Percentiles rank a stretch among this genome's conserved stretches.
These are phyloP conservation scores for Ptychobarbus kaznakovi DNA, from an alignment of 2,797 vertebrate genomes.

Conservation along the genomic window DNA sequence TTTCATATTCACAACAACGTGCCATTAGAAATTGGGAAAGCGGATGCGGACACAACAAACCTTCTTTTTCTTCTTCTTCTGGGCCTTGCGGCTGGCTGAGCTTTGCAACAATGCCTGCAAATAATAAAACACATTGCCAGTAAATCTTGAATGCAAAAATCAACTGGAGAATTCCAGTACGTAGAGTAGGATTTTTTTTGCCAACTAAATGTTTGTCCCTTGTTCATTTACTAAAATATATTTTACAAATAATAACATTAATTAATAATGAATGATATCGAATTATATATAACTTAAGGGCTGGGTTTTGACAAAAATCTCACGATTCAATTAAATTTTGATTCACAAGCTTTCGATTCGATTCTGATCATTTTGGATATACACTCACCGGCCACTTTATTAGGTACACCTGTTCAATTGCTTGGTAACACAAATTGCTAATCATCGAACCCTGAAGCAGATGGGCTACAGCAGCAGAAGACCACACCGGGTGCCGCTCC, in stretches of 20 bases:
- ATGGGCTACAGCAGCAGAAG: too few species aligned
- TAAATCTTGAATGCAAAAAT: not conserved
- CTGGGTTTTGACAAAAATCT: not conserved
- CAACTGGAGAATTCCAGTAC: not conserved
- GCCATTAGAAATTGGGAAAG: not conserved
- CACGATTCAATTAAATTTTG: not conserved
- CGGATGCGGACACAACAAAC: conserved; percentile 67
- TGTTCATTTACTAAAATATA: not conserved
- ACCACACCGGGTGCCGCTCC: too few species aligned
- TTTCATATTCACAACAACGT: not conserved
- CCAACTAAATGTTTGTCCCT: not conserved
- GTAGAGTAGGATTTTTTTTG: not conserved
- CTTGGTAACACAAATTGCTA: too few species aligned
- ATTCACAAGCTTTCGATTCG: not conserved
- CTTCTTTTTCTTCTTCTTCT: conserved; percentile 99
- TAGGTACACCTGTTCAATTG: too few species aligned
- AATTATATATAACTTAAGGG: not conserved
- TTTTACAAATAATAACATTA: not conserved
- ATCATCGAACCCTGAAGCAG: too few species aligned
- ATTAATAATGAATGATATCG: not conserved
- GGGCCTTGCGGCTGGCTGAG: conserved; percentile 95
- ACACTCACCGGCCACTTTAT: too few species aligned
- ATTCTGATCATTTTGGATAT: not conserved
- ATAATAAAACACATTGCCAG: conserved; percentile 11
- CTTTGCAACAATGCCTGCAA: conserved; percentile 92